Evolutionary conservation across 1,140 invertebrate species (phyloP).

Genomic region (Lasioglossum albipes): DNA sequence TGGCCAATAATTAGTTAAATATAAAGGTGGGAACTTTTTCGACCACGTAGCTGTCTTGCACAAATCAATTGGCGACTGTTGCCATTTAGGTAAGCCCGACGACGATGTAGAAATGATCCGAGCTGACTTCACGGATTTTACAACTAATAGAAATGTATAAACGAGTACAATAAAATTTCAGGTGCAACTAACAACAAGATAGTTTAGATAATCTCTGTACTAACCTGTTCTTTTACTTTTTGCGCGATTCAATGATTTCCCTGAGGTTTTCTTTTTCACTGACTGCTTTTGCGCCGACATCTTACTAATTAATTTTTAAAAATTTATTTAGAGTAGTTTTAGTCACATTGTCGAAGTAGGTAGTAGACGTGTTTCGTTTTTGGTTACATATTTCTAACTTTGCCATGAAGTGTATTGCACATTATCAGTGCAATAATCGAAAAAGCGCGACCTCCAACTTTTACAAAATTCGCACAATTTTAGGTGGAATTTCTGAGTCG

Average conservation of each 20-base stretch:
- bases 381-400: not conserved
- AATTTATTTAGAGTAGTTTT: not conserved
- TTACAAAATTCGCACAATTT: too few species aligned
- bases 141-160: too few species aligned
- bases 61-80: constrained; percentile 66
- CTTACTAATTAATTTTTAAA: not conserved
- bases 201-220: not conserved
- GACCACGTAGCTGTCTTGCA: constrained; percentile 43
- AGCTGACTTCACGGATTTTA: not conserved
- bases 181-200: too few species aligned
- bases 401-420: constrained; percentile 6
- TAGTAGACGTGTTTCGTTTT: not conserved
- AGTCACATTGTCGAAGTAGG: not conserved
- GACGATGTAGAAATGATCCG: constrained; percentile 54
- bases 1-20: constrained; percentile 62
- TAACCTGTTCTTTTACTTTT: not conserved
- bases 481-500: too few species aligned
- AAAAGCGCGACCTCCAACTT: not conserved
- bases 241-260: not conserved
- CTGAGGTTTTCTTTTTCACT: not conserved
- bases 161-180: not conserved
- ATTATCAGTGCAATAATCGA: not conserved
- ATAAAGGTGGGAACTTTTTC: constrained; percentile 58
- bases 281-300: not conserved
- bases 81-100: constrained; percentile 64